Percentiles rank a stretch among this genome's conserved stretches.
phyloP scores from a whole-genome alignment of 1,140 invertebrate genomes.

The Goniozus legneri region DNA sequence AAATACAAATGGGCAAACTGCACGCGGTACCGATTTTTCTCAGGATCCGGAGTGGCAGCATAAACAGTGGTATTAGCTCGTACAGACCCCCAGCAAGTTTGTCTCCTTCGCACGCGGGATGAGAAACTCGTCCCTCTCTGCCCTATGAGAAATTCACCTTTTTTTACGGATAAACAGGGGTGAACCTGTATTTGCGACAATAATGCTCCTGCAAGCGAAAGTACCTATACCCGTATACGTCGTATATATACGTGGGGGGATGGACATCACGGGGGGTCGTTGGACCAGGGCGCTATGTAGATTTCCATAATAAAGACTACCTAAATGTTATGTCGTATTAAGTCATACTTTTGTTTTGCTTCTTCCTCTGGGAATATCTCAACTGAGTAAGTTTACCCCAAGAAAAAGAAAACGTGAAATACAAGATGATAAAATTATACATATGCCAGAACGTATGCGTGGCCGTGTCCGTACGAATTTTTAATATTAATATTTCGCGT shows the following conservation, averaged over 20 bases:
- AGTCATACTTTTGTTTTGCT: conserved; percentile 46
- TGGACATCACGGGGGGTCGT: conserved; percentile 36
- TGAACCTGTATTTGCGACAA: conserved; percentile 50
- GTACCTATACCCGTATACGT: too few relatives aligned
- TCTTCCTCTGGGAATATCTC: conserved; percentile 29
- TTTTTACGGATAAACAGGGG: conserved; percentile 46
- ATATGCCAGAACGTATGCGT: too few relatives aligned
- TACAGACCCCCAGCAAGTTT: conserved; percentile 44
- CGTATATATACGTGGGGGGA: conserved; percentile 1
- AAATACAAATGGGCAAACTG: conserved; percentile 13
- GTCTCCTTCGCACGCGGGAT: conserved; percentile 18
- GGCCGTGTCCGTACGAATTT: too few relatives aligned
- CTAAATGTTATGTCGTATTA: conserved; percentile 51
- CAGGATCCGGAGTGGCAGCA: conserved; percentile 36
- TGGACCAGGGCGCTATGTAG: conserved; percentile 42
- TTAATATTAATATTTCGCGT: too few relatives aligned
- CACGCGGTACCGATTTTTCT: conserved; percentile 35
- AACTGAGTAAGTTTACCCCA: not conserved
- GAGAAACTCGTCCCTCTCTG: conserved; percentile 36
- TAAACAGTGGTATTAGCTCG: conserved; percentile 40
- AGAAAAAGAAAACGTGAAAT: not conserved
- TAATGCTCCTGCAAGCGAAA: conserved; percentile 32
- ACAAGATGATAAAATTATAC: too few relatives aligned
- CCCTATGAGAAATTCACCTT: conserved; percentile 47
- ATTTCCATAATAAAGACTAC: conserved; percentile 49